phyloP scores from a whole-genome alignment of 2,113 vertebrate species.

The Tragelaphus buxtoni region DNA sequence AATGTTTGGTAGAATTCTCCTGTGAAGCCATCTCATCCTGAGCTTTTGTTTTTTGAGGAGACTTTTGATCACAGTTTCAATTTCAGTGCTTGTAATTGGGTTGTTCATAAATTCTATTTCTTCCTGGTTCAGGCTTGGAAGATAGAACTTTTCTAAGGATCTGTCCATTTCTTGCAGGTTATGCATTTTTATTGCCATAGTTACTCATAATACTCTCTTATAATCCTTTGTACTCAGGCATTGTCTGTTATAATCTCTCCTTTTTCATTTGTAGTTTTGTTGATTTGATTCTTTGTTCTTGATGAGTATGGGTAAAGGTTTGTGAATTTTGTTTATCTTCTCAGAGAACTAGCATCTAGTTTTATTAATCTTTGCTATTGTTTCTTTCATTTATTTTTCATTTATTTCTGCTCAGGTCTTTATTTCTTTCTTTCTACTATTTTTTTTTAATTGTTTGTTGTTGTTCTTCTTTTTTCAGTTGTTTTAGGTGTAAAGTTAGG shows the following conservation, averaged over 20 bases:
- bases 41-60: no score
- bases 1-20: no score
- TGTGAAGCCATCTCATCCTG: no score
- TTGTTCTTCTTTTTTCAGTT: neutral
- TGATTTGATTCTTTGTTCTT: neutral
- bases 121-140: no score
- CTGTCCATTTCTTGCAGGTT: no score
- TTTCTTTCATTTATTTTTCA: neutral
- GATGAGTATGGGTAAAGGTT: neutral
- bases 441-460: neutral
- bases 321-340: neutral
- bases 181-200: no score
- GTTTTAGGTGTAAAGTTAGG: neutral
- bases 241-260: neutral
- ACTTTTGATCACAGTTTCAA: no score
- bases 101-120: no score
- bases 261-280: neutral
- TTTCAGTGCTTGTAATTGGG: no score
- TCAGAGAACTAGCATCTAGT: neutral
- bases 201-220: neutral
- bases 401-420: neutral
- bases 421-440: neutral
- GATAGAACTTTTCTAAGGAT: no score
- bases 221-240: neutral
- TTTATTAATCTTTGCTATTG: neutral